Evolutionary conservation across 2,113 vertebrate genomes (phyloP), one percentile per base, ranked within the genome.

Genomic region (Cavia porcellus): DNA sequence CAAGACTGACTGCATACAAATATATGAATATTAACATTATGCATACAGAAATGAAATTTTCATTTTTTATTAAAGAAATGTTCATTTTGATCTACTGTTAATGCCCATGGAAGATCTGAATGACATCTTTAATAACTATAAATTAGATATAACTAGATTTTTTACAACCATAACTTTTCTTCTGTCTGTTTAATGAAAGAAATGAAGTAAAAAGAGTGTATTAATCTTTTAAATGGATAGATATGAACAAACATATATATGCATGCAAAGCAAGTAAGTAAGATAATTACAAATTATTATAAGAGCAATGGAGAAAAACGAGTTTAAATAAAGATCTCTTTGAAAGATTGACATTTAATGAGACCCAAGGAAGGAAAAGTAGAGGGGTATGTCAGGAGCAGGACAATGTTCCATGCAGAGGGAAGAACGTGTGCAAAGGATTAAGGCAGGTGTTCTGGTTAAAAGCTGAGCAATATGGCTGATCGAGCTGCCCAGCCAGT

Each of bases 1-100:
- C 92, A 66, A 94, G 95, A 81, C 97, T 95, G 74, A 86, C 86
- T 97, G 98, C 89, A 90, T 70, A 57, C 86, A 98, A 95, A 97
- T 61, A 98, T 77, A 94, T 98, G 95, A 98, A 98, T 98, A 98
- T 98, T 98, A 98, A 98, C 3, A 5, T 61, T 7, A 32, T 1
- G 32, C 59, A 87, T 5, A 0, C 1, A 94, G 59, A 97, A 97
- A 95, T 84, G 57, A 96, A 97, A 57, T 45, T 25, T 94, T 82
- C 22, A 0, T 3, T 47, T 85, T 88, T 74, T 77, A 30, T 42
- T 80, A 50, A 87, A 77, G 45, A 50, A 74, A 61, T 74, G 75
- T 86, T 81, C 13, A 75, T 66, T 95, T 92, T 90, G 62, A 75
- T 45, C 55, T 61, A 86, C 0, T 59, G 8, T 38, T 64, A 90